A percentile compares a stretch with the other conserved stretches of the same genome.
phyloP scores from a whole-genome alignment of 2,797 vertebrate genomes.

The Phyllotis vaccarum region DNA sequence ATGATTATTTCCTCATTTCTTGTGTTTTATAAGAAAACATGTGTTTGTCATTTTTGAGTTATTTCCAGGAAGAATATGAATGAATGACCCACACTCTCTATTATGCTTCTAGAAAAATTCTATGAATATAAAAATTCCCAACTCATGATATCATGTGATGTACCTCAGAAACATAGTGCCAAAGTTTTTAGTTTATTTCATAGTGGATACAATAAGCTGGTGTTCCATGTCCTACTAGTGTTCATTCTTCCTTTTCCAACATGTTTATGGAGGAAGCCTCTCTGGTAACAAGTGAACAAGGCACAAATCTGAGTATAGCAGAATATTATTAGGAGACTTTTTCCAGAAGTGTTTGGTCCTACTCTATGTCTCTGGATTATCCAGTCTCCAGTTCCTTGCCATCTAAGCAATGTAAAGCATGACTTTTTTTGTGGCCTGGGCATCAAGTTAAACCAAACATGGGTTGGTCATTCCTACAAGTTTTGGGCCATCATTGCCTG shows the following conservation, averaged over 20 bases:
- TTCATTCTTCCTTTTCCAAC: not conserved
- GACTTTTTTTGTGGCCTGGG: not conserved
- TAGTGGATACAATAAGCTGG: not conserved
- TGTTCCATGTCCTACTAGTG: not conserved
- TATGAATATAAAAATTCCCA: not conserved
- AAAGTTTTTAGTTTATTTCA: not conserved
- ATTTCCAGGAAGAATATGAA: not conserved
- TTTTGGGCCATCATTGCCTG: not conserved
- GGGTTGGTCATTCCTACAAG: not conserved
- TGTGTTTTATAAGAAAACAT: rapidly evolving
- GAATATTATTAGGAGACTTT: not conserved
- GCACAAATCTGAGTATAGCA: not conserved
- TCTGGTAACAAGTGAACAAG: not conserved
- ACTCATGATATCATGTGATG: not conserved
- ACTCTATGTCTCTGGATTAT: not conserved
- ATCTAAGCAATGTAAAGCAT: not conserved
- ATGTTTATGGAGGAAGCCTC: not conserved
- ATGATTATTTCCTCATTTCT: rapidly evolving
- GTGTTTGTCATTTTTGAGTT: not conserved
- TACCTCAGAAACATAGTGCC: not conserved
- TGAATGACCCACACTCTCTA: not conserved
- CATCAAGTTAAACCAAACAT: not conserved
- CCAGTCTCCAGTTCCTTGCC: not conserved
- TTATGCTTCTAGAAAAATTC: not conserved
- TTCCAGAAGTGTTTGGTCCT: not conserved